Percentiles rank a stretch among this genome's conserved stretches.
phyloP scores from a whole-genome alignment of 2,888 invertebrate species.

The Temnothorax rugatulus region DNA sequence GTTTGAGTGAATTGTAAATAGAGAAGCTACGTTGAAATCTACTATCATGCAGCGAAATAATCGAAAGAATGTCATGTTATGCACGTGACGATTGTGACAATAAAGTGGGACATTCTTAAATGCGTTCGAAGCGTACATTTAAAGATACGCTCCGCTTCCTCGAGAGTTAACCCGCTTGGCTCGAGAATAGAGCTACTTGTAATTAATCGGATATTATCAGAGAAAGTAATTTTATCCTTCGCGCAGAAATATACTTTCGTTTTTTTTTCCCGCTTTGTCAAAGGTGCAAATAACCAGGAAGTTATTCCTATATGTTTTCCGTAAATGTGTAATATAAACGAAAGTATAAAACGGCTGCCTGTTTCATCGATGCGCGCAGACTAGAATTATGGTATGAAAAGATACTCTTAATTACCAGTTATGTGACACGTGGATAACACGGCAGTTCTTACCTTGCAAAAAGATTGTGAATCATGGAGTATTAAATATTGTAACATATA shows the following conservation, averaged over 20 bases:
- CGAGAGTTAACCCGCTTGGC: slow-evolving; percentile 12
- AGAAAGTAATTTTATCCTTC: slow-evolving; percentile 43
- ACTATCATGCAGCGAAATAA: slow-evolving; percentile 55
- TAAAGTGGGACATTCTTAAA: slow-evolving; percentile 80
- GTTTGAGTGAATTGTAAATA: slow-evolving; percentile 65
- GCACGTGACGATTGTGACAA: slow-evolving; percentile 67
- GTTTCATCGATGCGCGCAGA: slow-evolving; percentile 56
- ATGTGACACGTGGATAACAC: slow-evolving; percentile 61
- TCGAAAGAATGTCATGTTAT: slow-evolving; percentile 37
- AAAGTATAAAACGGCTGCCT: slow-evolving; percentile 65
- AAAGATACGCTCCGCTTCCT: slow-evolving; percentile 10
- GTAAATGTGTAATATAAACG: slow-evolving; percentile 69
- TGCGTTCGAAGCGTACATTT: slow-evolving; percentile 67
- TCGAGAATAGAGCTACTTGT: slow-evolving; percentile 56
- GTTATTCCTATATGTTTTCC: slow-evolving; percentile 53
- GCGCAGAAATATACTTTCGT: slow-evolving; percentile 69
- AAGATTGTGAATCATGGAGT: slow-evolving; percentile 81
- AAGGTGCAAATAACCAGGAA: slow-evolving; percentile 34
- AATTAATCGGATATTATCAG: slow-evolving; percentile 57
- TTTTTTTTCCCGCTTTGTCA: slow-evolving; percentile 62
- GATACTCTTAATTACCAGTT: slow-evolving; percentile 56
- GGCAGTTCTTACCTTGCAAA: slow-evolving; percentile 74
- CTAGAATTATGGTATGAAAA: slow-evolving; percentile 16
- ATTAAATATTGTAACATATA: slow-evolving; percentile 84
- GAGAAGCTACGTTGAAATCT: slow-evolving; percentile 49